Evolutionary conservation across 2,888 invertebrate genomes (phyloP).

Genomic region (Falcaria lacertinaria): DNA sequence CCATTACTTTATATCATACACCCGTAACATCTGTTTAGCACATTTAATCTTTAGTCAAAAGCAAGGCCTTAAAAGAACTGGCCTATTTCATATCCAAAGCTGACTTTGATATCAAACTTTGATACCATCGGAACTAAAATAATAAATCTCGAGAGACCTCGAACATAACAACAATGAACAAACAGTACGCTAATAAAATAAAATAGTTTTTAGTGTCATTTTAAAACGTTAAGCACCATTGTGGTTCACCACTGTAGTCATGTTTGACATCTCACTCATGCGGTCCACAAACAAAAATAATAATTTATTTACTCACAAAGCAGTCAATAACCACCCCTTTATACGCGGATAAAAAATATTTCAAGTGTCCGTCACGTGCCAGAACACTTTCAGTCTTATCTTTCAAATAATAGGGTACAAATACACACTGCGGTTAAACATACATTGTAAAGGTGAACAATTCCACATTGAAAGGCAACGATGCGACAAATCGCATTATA

Average conservation of each 20-base stretch:
- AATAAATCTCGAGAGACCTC: too few relatives aligned
- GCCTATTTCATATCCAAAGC: too few relatives aligned
- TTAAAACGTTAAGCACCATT: background rate
- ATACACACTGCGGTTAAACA: constrained; percentile 20
- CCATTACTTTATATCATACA: too few relatives aligned
- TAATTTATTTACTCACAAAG: constrained; percentile 24
- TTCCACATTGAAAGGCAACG: constrained; percentile 24
- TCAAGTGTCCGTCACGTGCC: background rate
- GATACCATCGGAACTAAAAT: too few relatives aligned
- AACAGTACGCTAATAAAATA: background rate
- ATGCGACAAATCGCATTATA: constrained; percentile 59
- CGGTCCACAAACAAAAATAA: constrained; percentile 22
- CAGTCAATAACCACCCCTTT: constrained; percentile 28
- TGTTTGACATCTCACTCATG: constrained; percentile 15
- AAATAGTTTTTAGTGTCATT: background rate
- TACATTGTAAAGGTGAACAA: constrained; percentile 22
- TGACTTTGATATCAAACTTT: too few relatives aligned
- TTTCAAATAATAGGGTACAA: background rate
- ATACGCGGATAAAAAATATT: background rate
- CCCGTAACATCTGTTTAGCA: too few relatives aligned
- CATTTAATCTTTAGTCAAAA: too few relatives aligned
- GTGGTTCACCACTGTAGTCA: background rate
- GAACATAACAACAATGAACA: background rate
- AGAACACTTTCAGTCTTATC: background rate
- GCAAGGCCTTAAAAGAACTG: too few relatives aligned